Conservation (phyloP, 2,113 vertebrate species). For the Aythya baeri region DNA sequence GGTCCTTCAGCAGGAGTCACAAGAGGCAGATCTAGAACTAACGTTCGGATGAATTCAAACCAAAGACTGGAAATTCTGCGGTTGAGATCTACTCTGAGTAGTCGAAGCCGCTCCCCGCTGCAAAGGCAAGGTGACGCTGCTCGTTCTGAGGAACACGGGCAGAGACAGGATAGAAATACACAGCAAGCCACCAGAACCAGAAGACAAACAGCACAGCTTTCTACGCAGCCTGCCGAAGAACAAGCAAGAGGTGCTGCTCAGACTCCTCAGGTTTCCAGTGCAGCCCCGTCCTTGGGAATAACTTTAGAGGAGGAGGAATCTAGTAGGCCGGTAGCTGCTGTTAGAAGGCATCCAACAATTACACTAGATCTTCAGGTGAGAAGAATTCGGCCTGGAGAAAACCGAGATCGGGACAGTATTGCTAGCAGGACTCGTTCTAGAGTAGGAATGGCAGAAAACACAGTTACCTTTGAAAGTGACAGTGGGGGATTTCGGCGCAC, state of each 20-base stretch:
- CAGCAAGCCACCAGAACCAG: conserved; percentile 56
- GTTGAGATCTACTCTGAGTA: conserved; percentile 79
- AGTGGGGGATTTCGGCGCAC: conserved; percentile 91
- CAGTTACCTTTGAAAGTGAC: conserved; percentile 90
- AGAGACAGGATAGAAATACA: conserved; percentile 43
- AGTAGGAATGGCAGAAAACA: conserved; percentile 87
- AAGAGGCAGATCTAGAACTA: conserved; percentile 86
- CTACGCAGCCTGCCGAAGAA: conserved; percentile 33
- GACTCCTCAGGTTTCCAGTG: conserved; percentile 59
- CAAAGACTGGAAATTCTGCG: conserved; percentile 82
- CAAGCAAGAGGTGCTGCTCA: background rate
- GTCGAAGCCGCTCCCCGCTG: conserved; percentile 89
- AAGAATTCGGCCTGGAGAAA: conserved; percentile 90
- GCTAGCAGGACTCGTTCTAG: conserved; percentile 92
- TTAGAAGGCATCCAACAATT: conserved; percentile 89
- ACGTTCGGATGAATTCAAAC: conserved; percentile 76
- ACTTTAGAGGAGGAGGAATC: conserved; percentile 81
- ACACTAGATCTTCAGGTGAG: conserved; percentile 93
- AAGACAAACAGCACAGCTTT: conserved; percentile 44
- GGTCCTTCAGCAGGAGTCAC: conserved; percentile 66
- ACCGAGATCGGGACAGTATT: conserved; percentile 89
- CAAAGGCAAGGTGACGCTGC: conserved; percentile 63
- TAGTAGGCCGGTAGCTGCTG: conserved; percentile 70
- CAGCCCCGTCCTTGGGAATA: conserved; percentile 75
- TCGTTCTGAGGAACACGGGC: background rate